These are phyloP conservation scores for Dryoscopus gambensis DNA, from an alignment of 2,113 vertebrate species.

Conservation along the genomic window DNA sequence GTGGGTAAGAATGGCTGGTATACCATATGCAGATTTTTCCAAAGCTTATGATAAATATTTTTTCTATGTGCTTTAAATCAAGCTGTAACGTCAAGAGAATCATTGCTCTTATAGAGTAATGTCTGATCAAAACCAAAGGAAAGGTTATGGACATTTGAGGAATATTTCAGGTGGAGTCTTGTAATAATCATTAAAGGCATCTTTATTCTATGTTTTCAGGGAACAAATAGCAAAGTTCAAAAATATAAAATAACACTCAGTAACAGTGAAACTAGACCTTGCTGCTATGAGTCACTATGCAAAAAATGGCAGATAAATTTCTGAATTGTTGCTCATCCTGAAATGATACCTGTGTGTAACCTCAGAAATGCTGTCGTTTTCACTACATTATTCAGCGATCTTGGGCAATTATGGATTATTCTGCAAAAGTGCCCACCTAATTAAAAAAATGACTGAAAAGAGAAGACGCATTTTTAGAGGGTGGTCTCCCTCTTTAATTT, in stretches of 20 bases:
- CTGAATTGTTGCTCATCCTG: background rate
- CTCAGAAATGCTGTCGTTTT: background rate
- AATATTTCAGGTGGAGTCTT: background rate
- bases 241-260: background rate
- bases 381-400: background rate
- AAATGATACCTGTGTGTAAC: background rate
- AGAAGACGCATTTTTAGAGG: background rate
- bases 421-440: background rate
- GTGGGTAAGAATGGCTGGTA: background rate
- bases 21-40: background rate
- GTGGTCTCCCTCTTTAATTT: background rate
- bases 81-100: background rate
- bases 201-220: background rate
- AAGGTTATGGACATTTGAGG: background rate
- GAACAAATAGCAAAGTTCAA: background rate
- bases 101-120: background rate
- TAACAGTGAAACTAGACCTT: background rate
- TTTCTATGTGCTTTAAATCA: background rate
- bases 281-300: accelerated
- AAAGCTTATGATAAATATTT: background rate
- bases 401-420: background rate
- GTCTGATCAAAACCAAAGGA: background rate
- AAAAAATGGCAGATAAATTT: background rate
- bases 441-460: background rate
- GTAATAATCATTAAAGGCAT: background rate